Base-by-base conservation (phyloP, 2,113 vertebrate species). In the Psittacula cyanocephala region DNA sequence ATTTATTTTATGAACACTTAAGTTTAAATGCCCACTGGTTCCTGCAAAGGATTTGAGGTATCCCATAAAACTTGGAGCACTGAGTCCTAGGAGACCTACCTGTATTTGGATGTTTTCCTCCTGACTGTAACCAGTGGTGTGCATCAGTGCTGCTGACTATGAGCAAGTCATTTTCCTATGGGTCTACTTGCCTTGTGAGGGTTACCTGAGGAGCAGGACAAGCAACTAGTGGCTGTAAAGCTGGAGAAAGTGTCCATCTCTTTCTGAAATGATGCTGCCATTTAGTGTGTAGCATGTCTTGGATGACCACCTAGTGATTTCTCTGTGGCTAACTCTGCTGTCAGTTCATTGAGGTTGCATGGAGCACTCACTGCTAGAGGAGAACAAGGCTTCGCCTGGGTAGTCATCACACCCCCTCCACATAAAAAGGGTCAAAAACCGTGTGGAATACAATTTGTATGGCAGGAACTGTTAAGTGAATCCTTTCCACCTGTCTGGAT, bases 81-180 rank as follows among this genome's bases (percentile, higher is more conserved):
- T 60, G 46, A 90, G 50, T 8, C 35, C 19, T 52, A 11, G 64
- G 43, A 86, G 27, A 44, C 18, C 10, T 59, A 8, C 16, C 31
- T 33, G 15, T 55, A 5, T 72, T 63, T 3, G 1, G 33, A 29
- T 18, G 17, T 70, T 93, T 83, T 17, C 15, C 25, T 82, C 86
- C 17, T 47, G n/a, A 7, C 37, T 65, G 9, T 72, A 82, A 74
- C 11, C 59, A 33, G 27, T 35, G 52, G 13, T 2, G 3, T 68
- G 50, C 17, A 17, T 52, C 57, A 82, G 15, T 71, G n/a, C 49
- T 74, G 49, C 71, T 88, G 53, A 25, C 39, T 74, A 11, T 35
- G 53, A 64, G 33, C 0, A 0, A 70, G 28, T 33, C 10, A 4
- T 52, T 43, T 81, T 82, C 22, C 18, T 41, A 3, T 0, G 2